Conservation (phyloP, 64 coral and sea anemone genomes). For the Actinia tenebrosa region DNA sequence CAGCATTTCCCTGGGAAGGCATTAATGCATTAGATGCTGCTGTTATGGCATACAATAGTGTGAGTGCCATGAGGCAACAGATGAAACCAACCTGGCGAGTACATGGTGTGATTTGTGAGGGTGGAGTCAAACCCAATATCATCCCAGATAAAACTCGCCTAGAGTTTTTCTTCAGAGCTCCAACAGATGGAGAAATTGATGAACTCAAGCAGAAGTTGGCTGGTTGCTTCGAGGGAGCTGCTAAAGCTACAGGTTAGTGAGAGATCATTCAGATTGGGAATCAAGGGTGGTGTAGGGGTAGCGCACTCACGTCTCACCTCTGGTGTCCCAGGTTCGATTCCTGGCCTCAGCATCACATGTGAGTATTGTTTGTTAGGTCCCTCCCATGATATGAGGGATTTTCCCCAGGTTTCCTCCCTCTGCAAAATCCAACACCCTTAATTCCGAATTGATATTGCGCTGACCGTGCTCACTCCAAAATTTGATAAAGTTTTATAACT, state of each 20-base stretch:
- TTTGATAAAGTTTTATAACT: too few relatives aligned
- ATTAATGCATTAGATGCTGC: constrained; percentile 88
- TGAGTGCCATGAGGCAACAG: constrained; percentile 68
- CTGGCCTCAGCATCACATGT: too few relatives aligned
- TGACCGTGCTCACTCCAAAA: too few relatives aligned
- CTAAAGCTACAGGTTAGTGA: constrained; percentile 62
- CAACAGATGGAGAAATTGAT: constrained; percentile 39
- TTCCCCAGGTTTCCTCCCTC: too few relatives aligned
- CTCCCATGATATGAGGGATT: too few relatives aligned
- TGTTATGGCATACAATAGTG: constrained; percentile 49
- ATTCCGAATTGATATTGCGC: too few relatives aligned
- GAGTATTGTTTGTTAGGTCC: too few relatives aligned
- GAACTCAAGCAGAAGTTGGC: constrained; percentile 38
- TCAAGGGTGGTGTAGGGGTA: too few relatives aligned
- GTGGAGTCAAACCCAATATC: constrained; percentile 47
- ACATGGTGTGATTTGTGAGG: constrained; percentile 72
- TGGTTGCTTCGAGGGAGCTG: constrained; percentile 75
- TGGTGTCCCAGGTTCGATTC: too few relatives aligned
- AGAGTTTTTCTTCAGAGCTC: constrained; percentile 48
- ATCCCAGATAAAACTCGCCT: constrained; percentile 73
- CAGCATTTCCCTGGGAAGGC: constrained; percentile 60
- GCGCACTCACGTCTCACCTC: too few relatives aligned
- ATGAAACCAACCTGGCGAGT: constrained; percentile 86
- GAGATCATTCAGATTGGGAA: too few relatives aligned
- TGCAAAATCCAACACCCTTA: too few relatives aligned